Conservation (phyloP, 1,140 invertebrate species). For the Helicoverpa armigera region DNA sequence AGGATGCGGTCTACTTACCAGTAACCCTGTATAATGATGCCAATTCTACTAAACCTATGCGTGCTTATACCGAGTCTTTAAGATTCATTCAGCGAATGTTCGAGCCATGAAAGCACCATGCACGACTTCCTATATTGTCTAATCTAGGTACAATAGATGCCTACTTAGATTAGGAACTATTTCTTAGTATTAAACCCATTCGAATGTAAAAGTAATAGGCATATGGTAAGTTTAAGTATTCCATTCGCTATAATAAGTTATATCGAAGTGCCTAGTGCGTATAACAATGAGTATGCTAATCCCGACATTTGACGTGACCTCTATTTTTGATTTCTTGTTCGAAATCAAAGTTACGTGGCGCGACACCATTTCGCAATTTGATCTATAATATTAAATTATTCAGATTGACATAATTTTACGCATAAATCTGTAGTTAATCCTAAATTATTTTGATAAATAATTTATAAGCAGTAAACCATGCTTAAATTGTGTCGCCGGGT, state of each 20-base stretch:
- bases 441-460: conserved; percentile 8
- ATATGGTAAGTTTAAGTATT: background rate
- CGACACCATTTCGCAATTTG: conserved; percentile 62
- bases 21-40: too few relatives aligned
- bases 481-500: conserved; percentile 50
- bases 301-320: conserved; percentile 71
- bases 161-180: background rate
- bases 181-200: conserved; percentile 16
- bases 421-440: conserved; percentile 27
- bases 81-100: background rate
- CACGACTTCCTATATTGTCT: conserved; percentile 7
- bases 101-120: background rate
- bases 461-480: conserved; percentile 32
- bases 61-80: background rate
- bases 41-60: too few relatives aligned
- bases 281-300: conserved; percentile 75
- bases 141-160: background rate
- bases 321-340: conserved; percentile 72
- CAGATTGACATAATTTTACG: conserved; percentile 36
- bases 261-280: background rate
- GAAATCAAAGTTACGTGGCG: conserved; percentile 54
- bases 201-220: background rate
- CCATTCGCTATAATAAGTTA: background rate
- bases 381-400: conserved; percentile 57
- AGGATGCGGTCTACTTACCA: too few relatives aligned